Percentiles rank a stretch among this genome's conserved stretches.
Evolutionary conservation across 92 coral and sea anemone species (phyloP).

Genomic region (Actinernus sp.): DNA sequence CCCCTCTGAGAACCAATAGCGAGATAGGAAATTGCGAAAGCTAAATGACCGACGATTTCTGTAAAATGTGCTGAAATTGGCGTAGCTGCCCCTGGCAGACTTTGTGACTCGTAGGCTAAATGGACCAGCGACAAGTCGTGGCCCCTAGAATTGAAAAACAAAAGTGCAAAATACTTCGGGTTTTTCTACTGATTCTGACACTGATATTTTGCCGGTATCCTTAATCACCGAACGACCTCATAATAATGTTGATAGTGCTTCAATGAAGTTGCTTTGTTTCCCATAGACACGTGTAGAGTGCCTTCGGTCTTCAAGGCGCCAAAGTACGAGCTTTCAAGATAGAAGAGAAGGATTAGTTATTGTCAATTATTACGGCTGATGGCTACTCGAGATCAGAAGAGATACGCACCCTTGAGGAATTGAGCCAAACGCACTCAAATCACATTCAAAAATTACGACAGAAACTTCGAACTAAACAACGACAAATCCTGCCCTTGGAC

Average conservation of each 20-base stretch:
- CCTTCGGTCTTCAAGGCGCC: conserved; percentile 63
- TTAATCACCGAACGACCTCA: conserved; percentile 6
- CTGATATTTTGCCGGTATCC: conserved; percentile 31
- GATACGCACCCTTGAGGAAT: conserved; percentile 2
- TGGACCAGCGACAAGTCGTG: conserved; percentile 20
- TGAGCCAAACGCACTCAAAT: neutral
- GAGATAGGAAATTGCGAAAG: no score
- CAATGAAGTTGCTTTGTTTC: conserved; percentile 25
- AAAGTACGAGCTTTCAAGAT: conserved; percentile 37
- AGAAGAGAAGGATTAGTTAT: conserved; percentile 54
- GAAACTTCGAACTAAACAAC: no score
- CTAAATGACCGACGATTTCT: no score
- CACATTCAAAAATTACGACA: neutral
- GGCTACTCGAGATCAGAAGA: conserved; percentile 30
- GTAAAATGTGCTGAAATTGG: no score
- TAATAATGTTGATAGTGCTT: conserved; percentile 2
- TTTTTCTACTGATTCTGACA: conserved; percentile 15
- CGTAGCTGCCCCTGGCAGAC: conserved; percentile 16
- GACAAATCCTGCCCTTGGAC: conserved; percentile 2
- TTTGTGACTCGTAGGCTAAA: conserved; percentile 14
- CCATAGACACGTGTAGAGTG: conserved; percentile 15
- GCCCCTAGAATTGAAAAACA: conserved; percentile 7
- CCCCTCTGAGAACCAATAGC: no score
- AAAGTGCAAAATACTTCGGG: conserved; percentile 21
- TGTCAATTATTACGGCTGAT: conserved; percentile 49